Conservation (phyloP, 1,140 invertebrate species). For the Drosophila willistoni region DNA sequence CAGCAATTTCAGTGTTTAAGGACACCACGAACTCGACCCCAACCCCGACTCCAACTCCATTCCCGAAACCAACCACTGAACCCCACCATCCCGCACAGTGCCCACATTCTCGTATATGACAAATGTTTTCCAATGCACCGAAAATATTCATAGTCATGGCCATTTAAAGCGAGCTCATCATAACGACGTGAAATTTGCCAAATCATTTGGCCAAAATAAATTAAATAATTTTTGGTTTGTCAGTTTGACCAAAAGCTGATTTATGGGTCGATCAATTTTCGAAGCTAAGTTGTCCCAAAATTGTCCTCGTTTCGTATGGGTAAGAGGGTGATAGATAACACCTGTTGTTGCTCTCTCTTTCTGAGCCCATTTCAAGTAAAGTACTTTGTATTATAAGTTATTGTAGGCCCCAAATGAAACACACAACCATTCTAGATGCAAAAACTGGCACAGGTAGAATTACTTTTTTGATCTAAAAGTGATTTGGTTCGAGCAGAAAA, state of each 20-base stretch:
- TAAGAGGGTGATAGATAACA: neutral
- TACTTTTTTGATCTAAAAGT: no score
- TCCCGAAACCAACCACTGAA: neutral
- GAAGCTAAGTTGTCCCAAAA: conserved; percentile 29
- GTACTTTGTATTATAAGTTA: no score
- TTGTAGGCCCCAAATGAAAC: no score
- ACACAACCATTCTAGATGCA: no score
- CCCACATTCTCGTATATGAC: conserved; percentile 44
- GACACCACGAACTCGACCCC: neutral
- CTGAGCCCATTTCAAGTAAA: neutral
- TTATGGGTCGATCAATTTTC: conserved; percentile 44
- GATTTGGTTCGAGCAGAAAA: no score
- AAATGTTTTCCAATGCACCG: conserved; percentile 62
- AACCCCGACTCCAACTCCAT: neutral
- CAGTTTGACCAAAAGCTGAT: conserved; percentile 56
- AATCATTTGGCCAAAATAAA: conserved; percentile 64
- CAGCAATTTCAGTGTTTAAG: conserved; percentile 47
- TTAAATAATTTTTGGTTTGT: conserved; percentile 61
- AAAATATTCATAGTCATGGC: conserved; percentile 64
- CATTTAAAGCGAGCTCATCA: conserved; percentile 65
- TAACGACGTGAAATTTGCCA: conserved; percentile 54
- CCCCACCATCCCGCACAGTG: neutral
- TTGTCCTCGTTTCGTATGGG: conserved; percentile 14
- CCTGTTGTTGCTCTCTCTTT: neutral
- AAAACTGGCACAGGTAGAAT: no score